Base-by-base conservation (phyloP, 1,140 invertebrate genomes). In the Zaprionus gabonicus region DNA sequence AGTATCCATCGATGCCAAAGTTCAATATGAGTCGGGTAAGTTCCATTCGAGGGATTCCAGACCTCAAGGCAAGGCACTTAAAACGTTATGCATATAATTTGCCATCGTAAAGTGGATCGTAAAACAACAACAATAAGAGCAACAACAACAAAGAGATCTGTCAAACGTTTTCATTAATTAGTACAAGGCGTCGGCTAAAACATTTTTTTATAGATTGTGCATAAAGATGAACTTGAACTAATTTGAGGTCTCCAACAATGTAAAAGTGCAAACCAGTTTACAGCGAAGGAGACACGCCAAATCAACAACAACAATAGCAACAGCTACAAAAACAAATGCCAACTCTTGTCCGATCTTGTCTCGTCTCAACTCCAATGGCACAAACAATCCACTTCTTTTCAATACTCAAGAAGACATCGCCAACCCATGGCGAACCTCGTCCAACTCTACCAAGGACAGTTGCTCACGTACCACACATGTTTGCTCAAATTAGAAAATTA, bases 11-110 rank as follows among this genome's bases (percentile, higher is more conserved):
- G 75, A 93, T 95, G 83, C 93, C 94, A 28, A 93, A 95, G 91
- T 95, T 95, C 78, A 94, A 95, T 80, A 93, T 95, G 71, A 93
- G 92, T 63, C 93, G 91, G 90, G 95, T 95, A 90, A 94, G 94
- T 93, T 49, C 15, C 49, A 36, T 46, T 49, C 38, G 12, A 46
- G 41, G 41, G 25, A 62, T 62, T 25, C 15, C 23, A 27, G 41
- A 12, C 7, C 36, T 10, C 13, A 34, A 64, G 57, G 25, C 31
- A 65, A 55, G 38, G 20, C 38, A 60, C 17, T 34, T 63, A 70
- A 17, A 51, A 38, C 41, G 79, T 46, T 62, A 64, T 70, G 34
- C 38, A 68, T 59, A 56, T 60, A 56, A 36, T 63, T 74, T 80
- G 67, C 25, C 60, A 57, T 31, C 28, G 25, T 62, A 49, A 25